Evolutionary conservation across 64 coral and sea anemone genomes (phyloP).

Genomic region (Anthopleura sola): DNA sequence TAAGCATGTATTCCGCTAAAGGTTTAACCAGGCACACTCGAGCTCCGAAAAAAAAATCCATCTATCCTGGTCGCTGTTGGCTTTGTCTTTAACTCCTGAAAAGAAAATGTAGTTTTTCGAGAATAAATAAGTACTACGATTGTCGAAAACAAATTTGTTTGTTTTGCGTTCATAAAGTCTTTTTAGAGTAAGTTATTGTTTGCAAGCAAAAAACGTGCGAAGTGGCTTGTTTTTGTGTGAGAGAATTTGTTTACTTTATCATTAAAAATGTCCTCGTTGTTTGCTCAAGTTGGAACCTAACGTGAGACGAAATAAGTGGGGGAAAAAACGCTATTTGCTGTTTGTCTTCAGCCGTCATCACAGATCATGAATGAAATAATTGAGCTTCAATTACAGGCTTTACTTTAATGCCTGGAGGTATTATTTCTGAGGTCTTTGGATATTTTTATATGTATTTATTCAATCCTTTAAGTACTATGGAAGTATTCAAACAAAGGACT

Average conservation of each 20-base stretch:
- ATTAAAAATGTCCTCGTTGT: background rate
- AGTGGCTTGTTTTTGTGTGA: background rate
- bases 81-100: too few relatives aligned
- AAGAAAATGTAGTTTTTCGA: too few relatives aligned
- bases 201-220: background rate
- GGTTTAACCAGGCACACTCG: too few relatives aligned
- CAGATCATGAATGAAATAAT: background rate
- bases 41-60: too few relatives aligned
- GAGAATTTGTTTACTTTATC: background rate
- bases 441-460: conserved; percentile 1
- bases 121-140: too few relatives aligned
- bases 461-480: background rate
- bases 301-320: background rate
- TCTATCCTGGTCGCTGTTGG: too few relatives aligned
- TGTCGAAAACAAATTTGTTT: too few relatives aligned
- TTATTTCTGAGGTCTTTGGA: background rate
- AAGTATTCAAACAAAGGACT: background rate
- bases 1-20: too few relatives aligned
- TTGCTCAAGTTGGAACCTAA: background rate
- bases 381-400: background rate
- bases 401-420: background rate
- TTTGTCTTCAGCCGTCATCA: background rate
- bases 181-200: too few relatives aligned
- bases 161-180: too few relatives aligned
- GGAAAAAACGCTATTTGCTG: background rate